These are phyloP conservation scores for Melipona beecheii DNA, from an alignment of 2,888 invertebrate genomes.

Conservation along the genomic window DNA sequence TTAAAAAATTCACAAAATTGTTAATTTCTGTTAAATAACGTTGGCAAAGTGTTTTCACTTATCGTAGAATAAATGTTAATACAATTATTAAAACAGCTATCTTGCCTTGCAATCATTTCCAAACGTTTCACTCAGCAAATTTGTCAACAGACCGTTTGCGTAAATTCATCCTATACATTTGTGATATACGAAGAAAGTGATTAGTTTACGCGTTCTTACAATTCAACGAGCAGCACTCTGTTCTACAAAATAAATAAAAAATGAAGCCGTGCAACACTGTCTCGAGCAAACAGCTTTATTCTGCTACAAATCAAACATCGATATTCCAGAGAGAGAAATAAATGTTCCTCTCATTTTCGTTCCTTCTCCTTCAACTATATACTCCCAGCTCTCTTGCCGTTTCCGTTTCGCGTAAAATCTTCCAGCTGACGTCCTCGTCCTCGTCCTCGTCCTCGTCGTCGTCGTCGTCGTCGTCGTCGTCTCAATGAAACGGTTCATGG, in stretches of 20 bases:
- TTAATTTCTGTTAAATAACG: not conserved
- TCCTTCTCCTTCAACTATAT: not conserved
- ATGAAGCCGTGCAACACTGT: not conserved
- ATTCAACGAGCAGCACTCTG: too few relatives aligned
- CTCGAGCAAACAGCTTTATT: not conserved
- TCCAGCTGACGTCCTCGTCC: not conserved
- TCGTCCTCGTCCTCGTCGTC: not conserved
- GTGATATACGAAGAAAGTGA: too few relatives aligned
- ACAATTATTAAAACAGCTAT: too few relatives aligned
- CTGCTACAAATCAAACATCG: not conserved
- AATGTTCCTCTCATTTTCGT: not conserved
- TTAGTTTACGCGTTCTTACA: too few relatives aligned
- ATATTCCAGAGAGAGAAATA: not conserved
- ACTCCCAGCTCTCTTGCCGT: not conserved
- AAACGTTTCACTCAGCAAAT: too few relatives aligned
- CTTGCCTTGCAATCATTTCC: too few relatives aligned
- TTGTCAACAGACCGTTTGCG: too few relatives aligned
- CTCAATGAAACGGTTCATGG: conserved; percentile 26
- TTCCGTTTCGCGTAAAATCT: not conserved
- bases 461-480: conserved; percentile 1
- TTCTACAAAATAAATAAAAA: not conserved
- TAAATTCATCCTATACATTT: too few relatives aligned
- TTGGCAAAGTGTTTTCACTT: not conserved
- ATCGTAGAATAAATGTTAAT: not conserved
- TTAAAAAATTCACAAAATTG: not conserved